Conservation (phyloP, 64 coral and sea anemone genomes). For the Actinia tenebrosa region DNA sequence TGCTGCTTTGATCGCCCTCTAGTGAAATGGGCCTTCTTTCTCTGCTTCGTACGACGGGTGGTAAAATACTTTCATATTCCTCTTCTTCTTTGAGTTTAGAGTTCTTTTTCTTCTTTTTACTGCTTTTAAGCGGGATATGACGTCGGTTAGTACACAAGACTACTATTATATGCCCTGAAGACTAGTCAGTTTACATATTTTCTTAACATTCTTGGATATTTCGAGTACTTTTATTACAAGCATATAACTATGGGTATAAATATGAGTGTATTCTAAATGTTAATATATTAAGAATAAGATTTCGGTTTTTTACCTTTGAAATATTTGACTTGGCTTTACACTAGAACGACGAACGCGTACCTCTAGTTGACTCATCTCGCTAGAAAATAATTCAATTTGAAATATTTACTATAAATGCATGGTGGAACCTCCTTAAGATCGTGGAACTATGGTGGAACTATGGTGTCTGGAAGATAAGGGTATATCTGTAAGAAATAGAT, state of each 20-base stretch:
- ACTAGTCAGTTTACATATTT: too few relatives aligned
- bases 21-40: conserved; percentile 11
- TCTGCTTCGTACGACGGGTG: conserved; percentile 28
- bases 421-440: too few relatives aligned
- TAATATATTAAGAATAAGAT: not conserved
- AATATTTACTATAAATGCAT: not conserved
- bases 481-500: not conserved
- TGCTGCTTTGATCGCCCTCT: not conserved
- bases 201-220: too few relatives aligned
- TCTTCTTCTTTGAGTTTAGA: conserved; percentile 19
- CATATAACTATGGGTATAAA: too few relatives aligned
- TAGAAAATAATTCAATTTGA: not conserved
- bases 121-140: not conserved
- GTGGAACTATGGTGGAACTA: too few relatives aligned
- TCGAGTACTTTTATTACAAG: too few relatives aligned
- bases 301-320: not conserved
- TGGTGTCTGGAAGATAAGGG: not conserved
- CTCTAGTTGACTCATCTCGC: conserved; percentile 20
- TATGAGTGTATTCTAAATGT: too few relatives aligned
- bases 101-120: not conserved
- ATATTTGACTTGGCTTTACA: not conserved
- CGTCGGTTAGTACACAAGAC: not conserved
- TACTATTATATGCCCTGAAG: not conserved
- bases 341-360: conserved; percentile 8
- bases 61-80: conserved; percentile 25